Base-by-base conservation (phyloP, 2,888 invertebrate genomes). In the Phalera bucephala region DNA sequence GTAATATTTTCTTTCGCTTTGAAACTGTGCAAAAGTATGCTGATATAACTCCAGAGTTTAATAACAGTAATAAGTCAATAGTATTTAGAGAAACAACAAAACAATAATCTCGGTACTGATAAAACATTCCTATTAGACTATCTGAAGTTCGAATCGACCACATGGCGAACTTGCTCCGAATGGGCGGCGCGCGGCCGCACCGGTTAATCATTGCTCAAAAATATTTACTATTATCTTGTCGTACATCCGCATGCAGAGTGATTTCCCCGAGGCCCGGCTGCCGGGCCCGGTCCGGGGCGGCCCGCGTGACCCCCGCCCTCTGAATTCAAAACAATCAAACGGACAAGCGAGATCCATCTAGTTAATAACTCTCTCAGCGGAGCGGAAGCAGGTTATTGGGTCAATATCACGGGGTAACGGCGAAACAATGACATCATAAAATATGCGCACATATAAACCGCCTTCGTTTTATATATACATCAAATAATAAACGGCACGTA, bases 301-400 rank as follows among this genome's bases (percentile, higher is more conserved):
- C 4, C 9, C 25, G 12, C 1, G 12, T 3, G 2, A 25, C n/a
- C n/a, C n/a, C n/a, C n/a, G 22, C 14, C 27, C 33, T 39, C 33
- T 32, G 39, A 11, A 40, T 33, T 34, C 38, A 31, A 32, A 40
- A 17, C 29, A 37, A 26, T 48, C 23, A 42, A 40, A 45, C 44
- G 30, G 20, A 36, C 42, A 43, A n/a, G n/a, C n/a, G n/a, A n/a
- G 8, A 10, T 11, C 3, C 10, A 13, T 36, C 34, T 30, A 17
- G 35, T 36, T 36, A 31, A 45, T 33, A 48, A 26, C 19, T 38
- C 4, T 6, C 3, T 34, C 27, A 36, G 37, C 33, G 36, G 34
- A 22, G 9, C 23, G 39, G 40, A 50, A 53, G 33, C 43, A 20
- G 55, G 59, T 45, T 42, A 50, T 31, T 34, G 9, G 54, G 59